Evolutionary conservation across 1,140 invertebrate genomes (phyloP), one percentile per base, ranked within the genome.

Genomic region (Caenorhabditis remanei): DNA sequence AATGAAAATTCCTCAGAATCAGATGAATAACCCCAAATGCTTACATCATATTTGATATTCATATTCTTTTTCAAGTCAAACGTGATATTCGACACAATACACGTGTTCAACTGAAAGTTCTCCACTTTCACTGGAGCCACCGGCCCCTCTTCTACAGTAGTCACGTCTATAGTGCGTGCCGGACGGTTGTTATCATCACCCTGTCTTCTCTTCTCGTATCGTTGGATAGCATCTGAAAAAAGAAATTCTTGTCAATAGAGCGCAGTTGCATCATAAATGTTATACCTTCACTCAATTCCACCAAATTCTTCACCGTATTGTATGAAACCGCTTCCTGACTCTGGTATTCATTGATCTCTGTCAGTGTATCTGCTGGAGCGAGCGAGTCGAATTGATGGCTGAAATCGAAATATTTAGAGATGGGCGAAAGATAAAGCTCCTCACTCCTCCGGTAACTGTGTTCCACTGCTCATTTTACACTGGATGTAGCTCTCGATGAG

Each of bases 231-330:
- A 9, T 46, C 67, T 43, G 41, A 46, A 71, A 53, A 3, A 14
- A n/a, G 46, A 58, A 46, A 8, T 14, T 46, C 0, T n/a, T 46
- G 4, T 21, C 19, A 67, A 67, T 8, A 14, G 32, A 2, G 2
- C 32, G 32, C 19, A 11, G 2, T 21, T 8, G 9, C 19, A 4
- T 4, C 46, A 71, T 46, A 48, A 13, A n/a, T 4, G 8, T 71
- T 41, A 8, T n/a, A 46, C 40, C 19, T 71, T 71, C 67, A 71
- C 67, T 71, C 41, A 71, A 71, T 16, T 71, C 67, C 13, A 71
- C 67, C 43, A 43, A 71, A 46, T 71, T 71, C 67, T 71, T 71
- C 9, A 46, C 43, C 14, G 67, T 71, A 19, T 71, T 71, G 67
- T 71, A 71, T 4, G 7, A 16, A 46, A 46, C 19, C 7, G 40